Evolutionary conservation across 2,888 invertebrate species (phyloP).

Genomic region (Harpalus rufipes): DNA sequence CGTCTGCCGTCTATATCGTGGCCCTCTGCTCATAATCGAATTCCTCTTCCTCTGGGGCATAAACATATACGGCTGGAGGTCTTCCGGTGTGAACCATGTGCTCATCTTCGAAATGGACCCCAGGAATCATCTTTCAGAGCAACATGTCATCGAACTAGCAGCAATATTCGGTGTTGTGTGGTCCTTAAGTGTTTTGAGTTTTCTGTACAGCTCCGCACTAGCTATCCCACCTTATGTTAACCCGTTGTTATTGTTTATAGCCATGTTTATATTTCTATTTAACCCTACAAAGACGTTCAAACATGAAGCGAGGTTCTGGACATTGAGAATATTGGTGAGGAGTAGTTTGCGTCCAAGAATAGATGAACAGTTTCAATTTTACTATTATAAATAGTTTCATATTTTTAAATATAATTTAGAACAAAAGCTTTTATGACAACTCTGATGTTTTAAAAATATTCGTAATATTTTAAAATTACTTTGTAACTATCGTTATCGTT

Average conservation of each 20-base stretch:
- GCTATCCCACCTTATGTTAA: constrained; percentile 95
- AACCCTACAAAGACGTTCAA: constrained; percentile 96
- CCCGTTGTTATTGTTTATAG: constrained; percentile 89
- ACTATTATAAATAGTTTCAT: background rate
- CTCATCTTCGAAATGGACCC: constrained; percentile 98
- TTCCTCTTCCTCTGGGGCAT: constrained; percentile 97
- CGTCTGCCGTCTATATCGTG: constrained; percentile 95
- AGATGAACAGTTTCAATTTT: constrained; percentile 10
- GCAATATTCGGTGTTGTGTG: constrained; percentile 96
- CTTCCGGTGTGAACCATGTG: constrained; percentile 98
- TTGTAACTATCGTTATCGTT: no score
- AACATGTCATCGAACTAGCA: constrained; percentile 96
- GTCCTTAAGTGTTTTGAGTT: constrained; percentile 93
- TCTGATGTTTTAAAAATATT: no score
- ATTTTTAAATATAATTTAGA: no score
- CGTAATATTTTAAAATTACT: no score
- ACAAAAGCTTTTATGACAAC: no score
- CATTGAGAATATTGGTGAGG: constrained; percentile 91
- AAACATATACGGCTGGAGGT: constrained; percentile 98
- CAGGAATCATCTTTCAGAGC: constrained; percentile 94
- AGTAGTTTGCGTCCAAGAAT: constrained; percentile 2
- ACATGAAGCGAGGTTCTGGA: constrained; percentile 96
- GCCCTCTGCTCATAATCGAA: constrained; percentile 93
- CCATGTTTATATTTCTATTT: constrained; percentile 91
- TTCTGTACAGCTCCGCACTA: constrained; percentile 88